Percentiles rank a stretch among this genome's conserved stretches.
Conservation (phyloP, 2,888 invertebrate genomes). For the Phragmatobia fuliginosa region DNA sequence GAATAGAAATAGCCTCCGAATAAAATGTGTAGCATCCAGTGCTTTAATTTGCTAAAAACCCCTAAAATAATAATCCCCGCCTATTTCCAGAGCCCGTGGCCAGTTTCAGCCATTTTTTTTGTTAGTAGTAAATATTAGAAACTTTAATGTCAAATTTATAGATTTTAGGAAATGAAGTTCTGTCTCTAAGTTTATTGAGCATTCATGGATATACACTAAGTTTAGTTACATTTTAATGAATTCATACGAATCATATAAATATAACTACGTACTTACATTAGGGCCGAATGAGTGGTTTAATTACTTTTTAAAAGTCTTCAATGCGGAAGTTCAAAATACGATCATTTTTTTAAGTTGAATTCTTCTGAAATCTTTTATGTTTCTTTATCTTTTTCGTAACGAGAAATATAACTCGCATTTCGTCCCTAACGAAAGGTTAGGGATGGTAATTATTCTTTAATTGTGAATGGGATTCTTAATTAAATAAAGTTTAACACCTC, state of each 20-base stretch:
- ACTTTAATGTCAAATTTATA: not conserved
- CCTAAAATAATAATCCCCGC: not conserved
- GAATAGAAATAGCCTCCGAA: not conserved
- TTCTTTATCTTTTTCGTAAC: not conserved
- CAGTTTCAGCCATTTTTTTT: not conserved
- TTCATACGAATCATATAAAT: not conserved
- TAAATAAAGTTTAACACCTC: not conserved
- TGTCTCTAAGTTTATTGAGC: not conserved
- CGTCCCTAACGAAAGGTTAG: not conserved
- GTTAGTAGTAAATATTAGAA: not conserved
- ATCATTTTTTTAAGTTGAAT: not conserved
- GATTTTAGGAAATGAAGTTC: not conserved
- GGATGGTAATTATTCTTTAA: not conserved
- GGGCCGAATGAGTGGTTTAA: not conserved
- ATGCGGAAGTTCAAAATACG: not conserved
- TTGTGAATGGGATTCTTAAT: not conserved
- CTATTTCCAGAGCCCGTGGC: not conserved
- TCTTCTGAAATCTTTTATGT: not conserved
- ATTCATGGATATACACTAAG: too few species aligned
- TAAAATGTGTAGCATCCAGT: not conserved
- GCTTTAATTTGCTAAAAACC: not conserved
- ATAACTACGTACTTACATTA: too few species aligned
- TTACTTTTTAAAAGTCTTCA: not conserved
- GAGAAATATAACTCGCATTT: not conserved
- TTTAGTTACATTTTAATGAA: not conserved